Base-by-base conservation (phyloP, 2,797 vertebrate genomes). In the Enteromius fasciolatus region DNA sequence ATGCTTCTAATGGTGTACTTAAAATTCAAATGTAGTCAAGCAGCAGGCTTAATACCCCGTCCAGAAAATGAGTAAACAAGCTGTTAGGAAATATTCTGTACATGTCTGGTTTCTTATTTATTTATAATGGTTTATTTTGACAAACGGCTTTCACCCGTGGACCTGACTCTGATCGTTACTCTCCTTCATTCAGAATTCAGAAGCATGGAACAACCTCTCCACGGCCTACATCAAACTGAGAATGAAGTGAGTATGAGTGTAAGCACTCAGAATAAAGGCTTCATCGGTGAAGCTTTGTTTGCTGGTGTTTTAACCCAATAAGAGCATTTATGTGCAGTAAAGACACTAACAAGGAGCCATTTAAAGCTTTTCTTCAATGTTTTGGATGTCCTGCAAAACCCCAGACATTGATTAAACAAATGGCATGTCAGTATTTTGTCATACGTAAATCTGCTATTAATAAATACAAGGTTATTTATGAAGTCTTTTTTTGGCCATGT, bases 191-290 rank as follows among this genome's bases (percentile, higher is more conserved):
- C 90, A 99, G 98, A 99, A 99, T 80, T 95, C 97, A 68, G 98
- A 99, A 88, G 98, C 97, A 4, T 99, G 98, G 98, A 99, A 96
- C 94, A 99, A 99, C 92, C 96, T 99, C 69, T 98, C 97, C 17
- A 96, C 97, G 17, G 98, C 97, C 48, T 96, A 97, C 92, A 98
- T 99, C 89, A 96, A 96, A 90, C 93, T 99, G 86, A 93, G 94
- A 46, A 94, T 95, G 90, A 99, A 99, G 97, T 98, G 93, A 97
- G 98, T 96, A 81, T 28, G n/a, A 48, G 18, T 4, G 33, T 0
- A 20, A 10, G 17, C 9, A 3, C 15, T 9, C 0, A 11, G 25
- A 66, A 44, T 54, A 18, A 41, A 52, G 14, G 6, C 23, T 46
- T 23, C 11, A n/a, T 46, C 2, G 46, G 46, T 31, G 18, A n/a